phyloP scores from a whole-genome alignment of 2,797 vertebrate species.

The Argya squamiceps region DNA sequence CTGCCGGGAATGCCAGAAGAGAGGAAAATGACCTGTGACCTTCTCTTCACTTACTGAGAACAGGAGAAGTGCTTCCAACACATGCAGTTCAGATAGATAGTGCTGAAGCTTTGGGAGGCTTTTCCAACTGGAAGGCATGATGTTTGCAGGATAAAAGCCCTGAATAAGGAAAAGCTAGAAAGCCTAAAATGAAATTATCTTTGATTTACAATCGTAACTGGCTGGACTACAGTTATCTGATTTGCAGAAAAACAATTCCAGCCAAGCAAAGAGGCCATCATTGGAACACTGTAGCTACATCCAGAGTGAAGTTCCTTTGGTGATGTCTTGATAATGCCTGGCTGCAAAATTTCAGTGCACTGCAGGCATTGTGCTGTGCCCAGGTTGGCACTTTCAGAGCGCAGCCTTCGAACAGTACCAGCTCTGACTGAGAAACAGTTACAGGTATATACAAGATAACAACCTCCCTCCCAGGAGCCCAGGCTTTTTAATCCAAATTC shows the following conservation, averaged over 20 bases:
- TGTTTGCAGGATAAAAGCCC: neutral
- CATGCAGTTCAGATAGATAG: accelerated
- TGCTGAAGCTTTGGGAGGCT: neutral
- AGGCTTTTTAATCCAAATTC: neutral
- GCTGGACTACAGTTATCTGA: neutral
- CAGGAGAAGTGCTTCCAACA: neutral
- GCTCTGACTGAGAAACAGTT: neutral
- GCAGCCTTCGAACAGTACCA: neutral
- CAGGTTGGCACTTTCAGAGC: neutral
- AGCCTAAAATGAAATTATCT: neutral
- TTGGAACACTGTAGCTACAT: neutral
- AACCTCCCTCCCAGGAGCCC: neutral
- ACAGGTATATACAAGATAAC: neutral
- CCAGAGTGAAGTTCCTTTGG: neutral
- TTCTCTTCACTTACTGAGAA: neutral
- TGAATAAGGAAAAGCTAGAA: neutral
- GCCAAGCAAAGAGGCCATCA: neutral
- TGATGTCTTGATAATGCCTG: neutral
- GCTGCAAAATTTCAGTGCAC: neutral
- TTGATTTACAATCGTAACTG: neutral
- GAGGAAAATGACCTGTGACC: neutral
- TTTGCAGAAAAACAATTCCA: neutral
- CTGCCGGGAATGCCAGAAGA: neutral
- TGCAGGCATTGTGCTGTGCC: neutral
- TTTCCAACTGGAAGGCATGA: neutral